Conservation (phyloP, 2,113 vertebrate genomes). For the Syrrhaptes paradoxus region DNA sequence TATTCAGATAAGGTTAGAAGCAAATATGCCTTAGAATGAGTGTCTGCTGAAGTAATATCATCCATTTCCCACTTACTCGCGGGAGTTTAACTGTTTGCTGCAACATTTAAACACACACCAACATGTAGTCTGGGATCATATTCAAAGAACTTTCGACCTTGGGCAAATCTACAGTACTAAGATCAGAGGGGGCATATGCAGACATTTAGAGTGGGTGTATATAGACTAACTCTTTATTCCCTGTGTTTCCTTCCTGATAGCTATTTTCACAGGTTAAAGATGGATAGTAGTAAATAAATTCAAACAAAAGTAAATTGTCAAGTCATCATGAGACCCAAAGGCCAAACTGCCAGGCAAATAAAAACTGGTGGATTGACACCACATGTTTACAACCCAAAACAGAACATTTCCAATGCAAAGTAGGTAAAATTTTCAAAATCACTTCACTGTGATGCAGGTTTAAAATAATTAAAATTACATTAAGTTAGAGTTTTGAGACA, state of each 20-base stretch:
- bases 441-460: not conserved
- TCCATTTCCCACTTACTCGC: not conserved
- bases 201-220: not conserved
- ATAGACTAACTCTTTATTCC: not conserved
- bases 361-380: accelerated
- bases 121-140: not conserved
- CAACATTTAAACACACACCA: not conserved
- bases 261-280: not conserved
- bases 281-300: not conserved
- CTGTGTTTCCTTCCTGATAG: not conserved
- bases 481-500: not conserved
- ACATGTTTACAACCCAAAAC: not conserved
- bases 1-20: conserved; percentile 48
- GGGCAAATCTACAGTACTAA: not conserved
- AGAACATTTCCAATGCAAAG: not conserved
- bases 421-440: not conserved
- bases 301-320: not conserved
- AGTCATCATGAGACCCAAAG: not conserved
- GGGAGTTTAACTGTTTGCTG: conserved; percentile 31
- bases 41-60: conserved; percentile 10
- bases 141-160: not conserved
- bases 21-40: conserved; percentile 13
- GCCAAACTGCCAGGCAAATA: not conserved
- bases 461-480: not conserved
- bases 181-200: not conserved